Evolutionary conservation across 2,797 vertebrate genomes (phyloP), one percentile per base, ranked within the genome.

Genomic region (Artibeus lituratus): DNA sequence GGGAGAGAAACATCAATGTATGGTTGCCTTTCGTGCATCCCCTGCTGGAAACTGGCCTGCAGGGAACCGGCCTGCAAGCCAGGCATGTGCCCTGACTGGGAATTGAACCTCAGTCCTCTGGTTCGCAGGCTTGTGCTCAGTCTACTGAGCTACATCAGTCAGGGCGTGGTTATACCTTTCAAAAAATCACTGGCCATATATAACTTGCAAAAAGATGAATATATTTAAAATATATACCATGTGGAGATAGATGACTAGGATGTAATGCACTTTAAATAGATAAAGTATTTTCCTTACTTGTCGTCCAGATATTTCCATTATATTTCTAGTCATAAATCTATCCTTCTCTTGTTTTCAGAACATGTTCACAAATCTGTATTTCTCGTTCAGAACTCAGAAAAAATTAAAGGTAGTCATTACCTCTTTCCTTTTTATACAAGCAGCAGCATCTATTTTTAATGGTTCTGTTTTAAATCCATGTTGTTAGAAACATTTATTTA

Each of bases 401-500:
- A 91, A 76, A 90, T 89, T 72, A 94, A 96, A 96, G 78, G 29
- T 18, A 49, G 65, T 69, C 16, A 18, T 29, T 95, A 81, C 76
- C 73, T 94, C 87, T 93, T 42, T 57, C 87, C 6, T 39, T 90
- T 70, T 32, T n/a, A 69, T 4, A 73, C 1, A 69, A 12, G n/a
- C 5, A 73, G 21, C 44, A 1, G 95, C 96, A 95, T 91, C 21
- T 35, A 0, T 22, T 94, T 95, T 97, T 97, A 94, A 95, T 93
- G 85, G 93, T 97, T 93, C 39, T 82, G 8, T 86, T 94, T 90
- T 47, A 85, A 98, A 97, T 95, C 78, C 59, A 35, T 1, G 1
- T 39, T 72, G 89, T 90, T 42, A 93, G 82, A 57, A 19, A 96
- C 90, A 70, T 93, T 97, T 96, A 96, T 96, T 97, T 97, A 97